A percentile compares a stretch with the other conserved stretches of the same genome.
Conservation (phyloP, 2,888 invertebrate species). For the Agrilus cyanescens region DNA sequence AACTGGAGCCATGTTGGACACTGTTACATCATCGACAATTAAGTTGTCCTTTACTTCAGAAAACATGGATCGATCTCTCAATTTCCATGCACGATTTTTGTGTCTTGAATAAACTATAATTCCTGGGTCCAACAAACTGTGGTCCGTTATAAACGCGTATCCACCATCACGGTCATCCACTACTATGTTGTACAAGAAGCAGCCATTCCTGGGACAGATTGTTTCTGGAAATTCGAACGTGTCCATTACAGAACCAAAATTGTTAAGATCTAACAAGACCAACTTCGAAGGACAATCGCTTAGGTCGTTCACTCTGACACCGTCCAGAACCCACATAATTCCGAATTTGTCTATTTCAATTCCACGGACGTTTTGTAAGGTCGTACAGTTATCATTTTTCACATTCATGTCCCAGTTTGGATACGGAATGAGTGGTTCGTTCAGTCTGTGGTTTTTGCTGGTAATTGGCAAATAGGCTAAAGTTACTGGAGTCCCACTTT, state of each 20-base stretch:
- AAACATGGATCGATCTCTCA: slow-evolving; percentile 55
- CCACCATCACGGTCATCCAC: slow-evolving; percentile 55
- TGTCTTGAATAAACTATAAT: slow-evolving; percentile 55
- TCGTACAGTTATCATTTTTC: slow-evolving; percentile 39
- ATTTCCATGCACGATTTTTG: slow-evolving; percentile 53
- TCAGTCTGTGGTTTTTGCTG: slow-evolving; percentile 25
- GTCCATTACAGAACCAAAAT: slow-evolving; percentile 36
- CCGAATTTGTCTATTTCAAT: slow-evolving; percentile 62
- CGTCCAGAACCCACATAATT: slow-evolving; percentile 58
- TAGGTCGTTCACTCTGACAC: slow-evolving; percentile 50
- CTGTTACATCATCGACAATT: slow-evolving; percentile 44
- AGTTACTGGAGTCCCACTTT: slow-evolving; percentile 57
- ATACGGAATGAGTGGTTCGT: slow-evolving; percentile 50
- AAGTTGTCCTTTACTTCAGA: slow-evolving; percentile 47
- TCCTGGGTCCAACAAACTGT: slow-evolving; percentile 52
- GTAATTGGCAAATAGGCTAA: slow-evolving; percentile 41
- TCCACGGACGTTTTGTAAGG: slow-evolving; percentile 61
- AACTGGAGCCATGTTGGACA: slow-evolving; percentile 45
- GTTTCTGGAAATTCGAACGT: slow-evolving; percentile 49
- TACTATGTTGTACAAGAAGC: slow-evolving; percentile 58
- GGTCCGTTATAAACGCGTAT: slow-evolving; percentile 61
- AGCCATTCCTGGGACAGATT: slow-evolving; percentile 42
- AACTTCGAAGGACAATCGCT: slow-evolving; percentile 53
- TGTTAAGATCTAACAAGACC: slow-evolving; percentile 52
- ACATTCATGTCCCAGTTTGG: slow-evolving; percentile 57